Evolutionary conservation across 2,797 vertebrate genomes (phyloP).

Genomic region (Trachops cirrhosus): DNA sequence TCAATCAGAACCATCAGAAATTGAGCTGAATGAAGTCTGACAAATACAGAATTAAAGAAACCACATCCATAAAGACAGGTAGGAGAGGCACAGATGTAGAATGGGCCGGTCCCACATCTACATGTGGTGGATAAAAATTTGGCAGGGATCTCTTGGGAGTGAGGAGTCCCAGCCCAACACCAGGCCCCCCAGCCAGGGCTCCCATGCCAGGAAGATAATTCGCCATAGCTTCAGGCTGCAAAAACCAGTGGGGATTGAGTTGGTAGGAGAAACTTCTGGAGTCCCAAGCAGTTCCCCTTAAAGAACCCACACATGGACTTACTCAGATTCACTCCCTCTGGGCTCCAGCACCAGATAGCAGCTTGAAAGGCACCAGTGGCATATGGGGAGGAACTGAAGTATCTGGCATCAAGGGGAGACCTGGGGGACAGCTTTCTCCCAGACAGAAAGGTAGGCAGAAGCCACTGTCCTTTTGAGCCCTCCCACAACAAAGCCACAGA

Average conservation of each 20-base stretch:
- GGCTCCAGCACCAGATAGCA: too few species aligned
- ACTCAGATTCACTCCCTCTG: too few species aligned
- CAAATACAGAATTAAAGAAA: background rate
- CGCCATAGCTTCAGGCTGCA: background rate
- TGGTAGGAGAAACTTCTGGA: background rate
- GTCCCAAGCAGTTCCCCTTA: background rate
- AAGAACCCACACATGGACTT: background rate
- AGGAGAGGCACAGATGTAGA: background rate
- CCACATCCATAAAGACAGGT: background rate
- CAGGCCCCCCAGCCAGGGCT: background rate
- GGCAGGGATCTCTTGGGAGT: background rate
- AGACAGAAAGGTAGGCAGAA: too few species aligned
- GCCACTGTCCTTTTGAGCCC: too few species aligned
- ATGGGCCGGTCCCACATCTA: background rate
- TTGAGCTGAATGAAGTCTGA: background rate
- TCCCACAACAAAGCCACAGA: too few species aligned
- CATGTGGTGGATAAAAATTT: background rate
- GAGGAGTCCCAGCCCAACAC: background rate
- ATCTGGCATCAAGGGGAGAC: too few species aligned
- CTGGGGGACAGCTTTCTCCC: too few species aligned
- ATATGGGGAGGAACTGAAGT: too few species aligned
- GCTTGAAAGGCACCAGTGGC: too few species aligned
- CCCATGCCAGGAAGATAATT: background rate
- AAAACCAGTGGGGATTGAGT: background rate
- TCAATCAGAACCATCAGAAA: background rate